These are phyloP conservation scores for Bolborhynchus lineola DNA, from an alignment of 2,113 vertebrate genomes.

Conservation along the genomic window DNA sequence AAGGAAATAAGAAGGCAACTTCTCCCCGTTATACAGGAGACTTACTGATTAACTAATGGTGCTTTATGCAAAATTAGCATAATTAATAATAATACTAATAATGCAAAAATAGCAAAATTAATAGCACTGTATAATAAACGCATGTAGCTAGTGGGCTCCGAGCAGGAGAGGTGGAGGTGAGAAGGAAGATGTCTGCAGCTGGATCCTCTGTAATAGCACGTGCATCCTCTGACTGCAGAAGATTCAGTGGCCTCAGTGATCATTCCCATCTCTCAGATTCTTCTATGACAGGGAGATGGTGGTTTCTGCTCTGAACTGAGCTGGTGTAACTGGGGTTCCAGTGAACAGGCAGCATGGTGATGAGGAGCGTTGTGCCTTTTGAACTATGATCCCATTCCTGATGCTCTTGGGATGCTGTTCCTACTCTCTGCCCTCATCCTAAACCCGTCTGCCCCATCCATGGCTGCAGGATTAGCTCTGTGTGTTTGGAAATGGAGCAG, in stretches of 20 bases:
- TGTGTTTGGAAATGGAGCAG: not conserved
- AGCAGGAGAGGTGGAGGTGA: not conserved
- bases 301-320: not conserved
- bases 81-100: no score
- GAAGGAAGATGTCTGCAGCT: not conserved
- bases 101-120: not conserved
- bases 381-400: rapidly evolving
- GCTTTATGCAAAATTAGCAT: not conserved
- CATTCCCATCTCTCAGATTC: not conserved
- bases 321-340: not conserved
- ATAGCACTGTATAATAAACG: not conserved
- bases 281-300: not conserved
- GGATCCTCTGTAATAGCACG: not conserved
- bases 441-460: rapidly evolving
- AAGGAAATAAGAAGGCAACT: not conserved
- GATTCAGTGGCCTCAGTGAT: not conserved
- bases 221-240: not conserved
- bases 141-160: not conserved
- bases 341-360: not conserved
- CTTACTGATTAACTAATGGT: not conserved
- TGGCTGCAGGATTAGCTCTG: not conserved
- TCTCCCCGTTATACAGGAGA: not conserved
- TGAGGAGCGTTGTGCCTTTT: not conserved
- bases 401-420: not conserved
- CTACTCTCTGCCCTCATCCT: not conserved